Evolutionary conservation across 2,888 invertebrate species (phyloP), one percentile per base, ranked within the genome.

Genomic region (Phasia obesa): DNA sequence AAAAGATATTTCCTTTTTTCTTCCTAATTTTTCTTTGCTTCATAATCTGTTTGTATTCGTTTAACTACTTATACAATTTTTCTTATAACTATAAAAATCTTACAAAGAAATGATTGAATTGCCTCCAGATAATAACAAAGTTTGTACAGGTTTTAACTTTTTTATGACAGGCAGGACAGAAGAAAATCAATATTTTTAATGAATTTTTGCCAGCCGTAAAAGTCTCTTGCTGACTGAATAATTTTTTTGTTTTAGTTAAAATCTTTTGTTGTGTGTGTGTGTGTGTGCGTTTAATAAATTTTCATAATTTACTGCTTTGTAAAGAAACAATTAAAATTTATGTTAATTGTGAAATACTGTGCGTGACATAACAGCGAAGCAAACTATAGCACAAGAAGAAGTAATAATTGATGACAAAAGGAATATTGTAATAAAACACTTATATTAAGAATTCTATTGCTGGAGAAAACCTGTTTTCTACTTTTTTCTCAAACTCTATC

Each of bases 101-200:
- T 6, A 38, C 13, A 62, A 47, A n/a, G 4, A 62, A 62, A 62
- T 62, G 25, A 44, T 62, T 44, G 9, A 44, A 62, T 62, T 25
- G 31, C 44, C 25, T 27, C 6, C 1, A 44, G 62, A 17, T 44
- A 62, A 27, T 44, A 25, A 27, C 4, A 21, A 59, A 59, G 4
- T 19, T 59, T 59, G 19, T 35, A 19, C 15, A 38, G 19, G 35
- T 13, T 23, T 23, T 3, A 21, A n/a, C 15, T 51, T 9, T 51
- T 51, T 6, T 51, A 51, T 13, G 21, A 51, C 13, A 15, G 4
- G 11, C n/a, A 42, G n/a, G n/a, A n/a, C n/a, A 42, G 5, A 15
- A n/a, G 11, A 42, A 42, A 35, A 35, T 35, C 35, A 35, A 35
- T 35, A 35, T 35, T 35, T 11, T 35, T 42, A 42, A 42, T 42